phyloP scores from a whole-genome alignment of 2,888 invertebrate genomes.

The Euphydryas editha region DNA sequence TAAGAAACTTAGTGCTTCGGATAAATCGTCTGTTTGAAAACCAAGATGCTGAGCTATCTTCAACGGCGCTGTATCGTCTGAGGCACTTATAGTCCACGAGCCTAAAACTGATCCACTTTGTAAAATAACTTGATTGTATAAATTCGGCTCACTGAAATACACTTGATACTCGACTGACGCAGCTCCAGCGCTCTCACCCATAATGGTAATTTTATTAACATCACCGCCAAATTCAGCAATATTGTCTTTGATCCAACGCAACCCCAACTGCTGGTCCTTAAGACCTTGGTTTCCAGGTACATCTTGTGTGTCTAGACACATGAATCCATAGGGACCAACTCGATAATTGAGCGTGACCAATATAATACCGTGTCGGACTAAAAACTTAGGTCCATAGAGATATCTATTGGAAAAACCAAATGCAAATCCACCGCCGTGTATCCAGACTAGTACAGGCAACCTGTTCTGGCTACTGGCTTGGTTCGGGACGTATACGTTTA shows the following conservation, averaged over 20 bases:
- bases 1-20: slow-evolving; percentile 48
- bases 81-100: slow-evolving; percentile 44
- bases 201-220: slow-evolving; percentile 56
- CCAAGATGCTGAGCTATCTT: slow-evolving; percentile 50
- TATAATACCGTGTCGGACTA: slow-evolving; percentile 56
- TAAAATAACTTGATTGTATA: slow-evolving; percentile 59
- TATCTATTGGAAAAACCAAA: slow-evolving; percentile 54
- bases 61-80: slow-evolving; percentile 42
- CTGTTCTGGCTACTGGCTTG: slow-evolving; percentile 42
- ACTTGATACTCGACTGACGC: slow-evolving; percentile 62
- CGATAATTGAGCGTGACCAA: slow-evolving; percentile 61
- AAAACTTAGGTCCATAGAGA: slow-evolving; percentile 54
- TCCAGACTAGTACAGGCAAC: slow-evolving; percentile 66
- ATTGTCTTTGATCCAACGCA: slow-evolving; percentile 61
- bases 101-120: slow-evolving; percentile 58
- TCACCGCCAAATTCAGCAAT: slow-evolving; percentile 64
- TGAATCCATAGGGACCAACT: slow-evolving; percentile 67
- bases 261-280: slow-evolving; percentile 61
- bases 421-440: slow-evolving; percentile 64
- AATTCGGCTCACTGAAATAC: slow-evolving; percentile 49
- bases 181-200: slow-evolving; percentile 63
- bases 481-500: slow-evolving; percentile 84
- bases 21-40: slow-evolving; percentile 45
- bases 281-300: slow-evolving; percentile 67
- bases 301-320: slow-evolving; percentile 60